A percentile compares a stretch with the other conserved stretches of the same genome.
Conservation (phyloP, 1,140 invertebrate genomes). For the Probaryconus sp. region DNA sequence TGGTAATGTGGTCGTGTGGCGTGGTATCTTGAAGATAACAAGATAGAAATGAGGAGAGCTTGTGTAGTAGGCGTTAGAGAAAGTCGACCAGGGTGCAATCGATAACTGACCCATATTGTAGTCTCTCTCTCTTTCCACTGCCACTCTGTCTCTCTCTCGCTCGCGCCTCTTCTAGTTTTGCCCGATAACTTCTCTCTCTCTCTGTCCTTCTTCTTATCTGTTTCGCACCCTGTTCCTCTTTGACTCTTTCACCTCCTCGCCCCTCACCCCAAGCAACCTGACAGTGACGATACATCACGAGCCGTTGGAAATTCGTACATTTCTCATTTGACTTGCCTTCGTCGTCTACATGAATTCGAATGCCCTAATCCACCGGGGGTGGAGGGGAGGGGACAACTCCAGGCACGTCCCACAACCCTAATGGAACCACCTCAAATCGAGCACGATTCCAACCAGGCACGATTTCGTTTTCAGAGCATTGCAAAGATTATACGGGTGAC, state of each 20-base stretch:
- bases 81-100: slow-evolving; percentile 74
- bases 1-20: slow-evolving; percentile 45
- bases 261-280: too few relatives aligned
- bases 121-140: slow-evolving; percentile 54
- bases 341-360: slow-evolving; percentile 14
- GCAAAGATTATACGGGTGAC: too few relatives aligned
- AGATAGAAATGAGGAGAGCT: slow-evolving; percentile 60
- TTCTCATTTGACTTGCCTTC: slow-evolving; percentile 22
- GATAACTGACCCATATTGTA: slow-evolving; percentile 79
- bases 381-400: too few relatives aligned
- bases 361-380: not conserved
- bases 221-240: not conserved
- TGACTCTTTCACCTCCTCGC: too few relatives aligned
- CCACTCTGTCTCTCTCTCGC: slow-evolving; percentile 9
- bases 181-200: not conserved
- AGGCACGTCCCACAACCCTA: slow-evolving; percentile 20
- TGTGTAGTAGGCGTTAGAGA: slow-evolving; percentile 59
- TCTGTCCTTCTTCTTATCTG: slow-evolving; percentile 25
- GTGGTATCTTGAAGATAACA: slow-evolving; percentile 62
- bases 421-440: too few relatives aligned
- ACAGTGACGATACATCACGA: slow-evolving; percentile 10
- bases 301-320: slow-evolving; percentile 17
- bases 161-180: slow-evolving; percentile 26
- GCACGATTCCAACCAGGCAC: too few relatives aligned
- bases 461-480: too few relatives aligned